Evolutionary conservation across 2,113 vertebrate genomes (phyloP), one percentile per base, ranked within the genome.

Genomic region (Psophia crepitans): DNA sequence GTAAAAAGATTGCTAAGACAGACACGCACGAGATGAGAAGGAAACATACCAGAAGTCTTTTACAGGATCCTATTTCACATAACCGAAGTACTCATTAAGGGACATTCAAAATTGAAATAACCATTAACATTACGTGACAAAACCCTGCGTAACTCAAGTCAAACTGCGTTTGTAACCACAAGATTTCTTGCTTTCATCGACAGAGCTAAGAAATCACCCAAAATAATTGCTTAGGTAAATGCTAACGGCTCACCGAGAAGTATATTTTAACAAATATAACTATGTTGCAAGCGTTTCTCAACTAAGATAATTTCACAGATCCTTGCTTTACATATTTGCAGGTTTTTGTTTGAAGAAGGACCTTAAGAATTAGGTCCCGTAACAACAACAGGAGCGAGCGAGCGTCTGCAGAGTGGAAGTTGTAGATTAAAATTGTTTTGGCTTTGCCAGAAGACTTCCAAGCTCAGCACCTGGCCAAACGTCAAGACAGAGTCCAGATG

Each of bases 381-480:
- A 51, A 75, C 17, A 43, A 20, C 46, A 63, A 30, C 18, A 63
- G 49, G 35, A 71, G 17, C 0, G 12, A 11, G 30, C 7, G 61
- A 78, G 61, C 8, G 13, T 41, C 44, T 69, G 76, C 58, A 78
- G 79, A 30, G 77, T 54, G 60, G 73, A 95, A 91, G 53, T 5
- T 49, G 60, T 24, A 70, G 51, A 82, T 87, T 33, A 30, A 92
- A 90, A 74, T 41, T 37, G 30, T 77, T 90, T 63, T 77, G 86
- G 64, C 32, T 96, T 66, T 49, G 74, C 44, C 83, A 74, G 74
- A 54, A 43, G 41, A 84, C 90, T 71, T 95, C 81, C 48, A 66
- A 82, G 60, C 77, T 87, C 91, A 93, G 83, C 90, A 95, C 90
- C 83, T 92, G 92, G 85, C 63, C 35, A 35, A 87, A 27, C 56